phyloP scores from a whole-genome alignment of 2,888 invertebrate species.

The Hemicrepidius hirtus region DNA sequence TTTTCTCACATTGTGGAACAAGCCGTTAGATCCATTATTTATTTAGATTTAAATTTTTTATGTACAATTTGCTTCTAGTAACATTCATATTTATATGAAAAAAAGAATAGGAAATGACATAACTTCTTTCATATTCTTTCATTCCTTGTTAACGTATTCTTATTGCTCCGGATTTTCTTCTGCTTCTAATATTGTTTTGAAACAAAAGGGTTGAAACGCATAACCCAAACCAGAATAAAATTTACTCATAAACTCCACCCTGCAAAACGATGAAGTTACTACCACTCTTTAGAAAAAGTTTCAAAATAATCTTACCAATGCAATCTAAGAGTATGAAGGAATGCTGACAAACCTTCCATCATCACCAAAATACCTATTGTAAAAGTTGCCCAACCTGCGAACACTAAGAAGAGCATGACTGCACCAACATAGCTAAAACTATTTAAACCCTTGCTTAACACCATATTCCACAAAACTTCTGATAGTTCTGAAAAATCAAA shows the following conservation, averaged over 20 bases:
- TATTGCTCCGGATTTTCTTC: conserved; percentile 61
- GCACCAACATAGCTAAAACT: conserved; percentile 69
- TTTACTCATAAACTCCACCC: conserved; percentile 87
- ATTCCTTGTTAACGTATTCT: neutral
- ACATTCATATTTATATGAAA: too few relatives aligned
- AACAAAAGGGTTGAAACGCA: conserved; percentile 80
- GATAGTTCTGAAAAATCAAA: conserved; percentile 53
- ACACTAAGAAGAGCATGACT: conserved; percentile 78
- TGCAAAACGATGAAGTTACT: conserved; percentile 64
- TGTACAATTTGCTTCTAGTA: too few relatives aligned
- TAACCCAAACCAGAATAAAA: conserved; percentile 82
- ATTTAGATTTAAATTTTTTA: too few relatives aligned
- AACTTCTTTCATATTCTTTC: too few relatives aligned
- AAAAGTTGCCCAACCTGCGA: conserved; percentile 86
- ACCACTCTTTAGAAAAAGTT: neutral
- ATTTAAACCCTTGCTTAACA: conserved; percentile 61
- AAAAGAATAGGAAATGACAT: too few relatives aligned
- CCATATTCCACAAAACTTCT: conserved; percentile 26
- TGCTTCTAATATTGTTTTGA: conserved; percentile 75
- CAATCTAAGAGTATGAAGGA: conserved; percentile 90
- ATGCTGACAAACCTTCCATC: conserved; percentile 95
- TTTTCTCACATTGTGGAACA: too few relatives aligned
- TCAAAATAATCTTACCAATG: conserved; percentile 80
- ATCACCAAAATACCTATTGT: conserved; percentile 89
- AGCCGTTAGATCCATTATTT: too few relatives aligned